These are phyloP conservation scores for Corynorhinus townsendii DNA, from an alignment of 2,113 vertebrate species.

Conservation along the genomic window DNA sequence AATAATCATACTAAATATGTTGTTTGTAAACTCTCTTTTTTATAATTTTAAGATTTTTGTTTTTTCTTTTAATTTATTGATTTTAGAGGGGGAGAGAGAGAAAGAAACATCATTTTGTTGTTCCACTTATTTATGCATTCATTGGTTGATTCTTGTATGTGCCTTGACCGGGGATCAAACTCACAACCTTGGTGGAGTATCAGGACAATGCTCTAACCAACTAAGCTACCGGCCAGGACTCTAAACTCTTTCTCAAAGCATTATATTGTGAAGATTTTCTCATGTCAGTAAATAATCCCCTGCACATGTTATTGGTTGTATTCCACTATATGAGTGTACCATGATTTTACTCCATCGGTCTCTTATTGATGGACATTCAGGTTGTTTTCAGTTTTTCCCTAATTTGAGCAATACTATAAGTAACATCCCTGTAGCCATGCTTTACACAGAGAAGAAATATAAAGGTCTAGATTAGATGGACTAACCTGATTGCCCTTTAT, in stretches of 20 bases:
- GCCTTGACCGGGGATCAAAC: background rate
- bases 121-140: background rate
- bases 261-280: background rate
- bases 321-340: background rate
- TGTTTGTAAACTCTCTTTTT: background rate
- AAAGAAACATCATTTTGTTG: background rate
- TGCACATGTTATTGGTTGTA: background rate
- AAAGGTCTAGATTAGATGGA: background rate
- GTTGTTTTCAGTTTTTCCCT: background rate
- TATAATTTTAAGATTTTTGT: background rate
- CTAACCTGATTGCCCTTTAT: background rate
- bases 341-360: background rate
- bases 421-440: background rate
- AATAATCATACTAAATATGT: background rate
- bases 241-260: background rate
- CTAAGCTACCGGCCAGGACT: background rate
- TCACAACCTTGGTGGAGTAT: background rate
- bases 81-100: background rate
- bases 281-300: background rate
- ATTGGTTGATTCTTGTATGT: background rate
- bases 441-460: background rate
- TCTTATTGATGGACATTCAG: background rate
- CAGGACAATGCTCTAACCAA: background rate
- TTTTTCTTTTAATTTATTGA: background rate
- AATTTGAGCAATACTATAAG: background rate